Evolutionary conservation across 2,888 invertebrate species (phyloP), one percentile per base, ranked within the genome.

Genomic region (Pseudoips prasinana): DNA sequence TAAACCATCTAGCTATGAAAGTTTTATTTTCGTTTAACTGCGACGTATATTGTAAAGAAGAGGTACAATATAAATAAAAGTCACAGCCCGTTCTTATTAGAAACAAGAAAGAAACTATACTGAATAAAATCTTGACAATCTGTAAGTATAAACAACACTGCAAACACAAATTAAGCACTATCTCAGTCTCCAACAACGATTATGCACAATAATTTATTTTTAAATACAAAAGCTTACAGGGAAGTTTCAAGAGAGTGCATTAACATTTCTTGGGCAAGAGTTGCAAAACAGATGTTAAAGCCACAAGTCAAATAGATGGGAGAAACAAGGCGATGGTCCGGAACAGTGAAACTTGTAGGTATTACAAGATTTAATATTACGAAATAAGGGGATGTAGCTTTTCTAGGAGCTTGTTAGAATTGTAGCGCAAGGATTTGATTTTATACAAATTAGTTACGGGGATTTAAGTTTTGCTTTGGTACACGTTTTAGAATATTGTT

Each of bases 231-330:
- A 51, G 26, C 33, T 45, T 39, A 38, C 26, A 48, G 41, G 39
- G 23, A 56, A 53, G 35, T 56, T 50, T 38, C 39, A 59, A 63
- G 52, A 64, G n/a, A n/a, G n/a, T n/a, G 55, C 57, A 68, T 68
- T 67, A 66, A 63, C 56, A 65, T 64, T 64, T 66, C 61, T 58
- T 55, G 57, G 56, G 52, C 39, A 50, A 48, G 43, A 39, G 47
- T 56, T 50, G 46, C 46, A 33, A 49, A 57, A 56, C 60, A 51
- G 61, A 63, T 56, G 52, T 53, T 58, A 55, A 66, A 67, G 58
- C 64, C 61, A 44, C 60, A 64, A 70, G 67, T 72, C 67, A 70
- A 71, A 70, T 61, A 70, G 57, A 60, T 54, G 59, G 51, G 46
- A 51, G 52, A 56, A 64, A 65, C 59, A 61, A 54, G 46, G 46